Evolutionary conservation across 2,888 invertebrate species (phyloP), one percentile per base, ranked within the genome.

Genomic region (Metellina segmentata): DNA sequence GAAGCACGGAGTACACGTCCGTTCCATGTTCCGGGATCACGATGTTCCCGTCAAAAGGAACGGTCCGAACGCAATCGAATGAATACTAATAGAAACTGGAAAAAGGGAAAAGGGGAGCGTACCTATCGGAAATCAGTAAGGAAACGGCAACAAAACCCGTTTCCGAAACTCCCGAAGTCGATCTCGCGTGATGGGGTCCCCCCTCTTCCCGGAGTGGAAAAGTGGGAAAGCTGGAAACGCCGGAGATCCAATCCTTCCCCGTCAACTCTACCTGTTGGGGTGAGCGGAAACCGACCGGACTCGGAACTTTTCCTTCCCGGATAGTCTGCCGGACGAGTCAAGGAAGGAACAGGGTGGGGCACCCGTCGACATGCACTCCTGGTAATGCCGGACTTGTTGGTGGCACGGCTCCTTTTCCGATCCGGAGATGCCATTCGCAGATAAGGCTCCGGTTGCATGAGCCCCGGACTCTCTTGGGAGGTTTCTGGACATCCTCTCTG

Each of bases 311-410:
- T 85, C 85, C 90, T 83, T 90, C 90, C 86, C 91, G 90, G 86
- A 86, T 83, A 83, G 77, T 69, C 77, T 20, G 78, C 86, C 77
- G 89, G 89, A 83, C 83, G 71, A 20, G 20, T 16, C 51, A 49
- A 81, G 87, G 87, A 71, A 79, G 91, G 87, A 86, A 91, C 81
- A 78, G 83, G 90, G 90, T 86, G 91, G 91, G 87, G 90, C 85
- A 81, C 81, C 48, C 13, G 72, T 8, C 53, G 53, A 70, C 48
- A 61, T 72, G 52, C 61, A 52, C 77, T 48, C 83, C 52, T 69
- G 81, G 61, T 13, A 61, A 52, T n/a, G 51, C 52, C 51, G 34
- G 34, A 34, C 34, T 34, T 34, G 34, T 82, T 70, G 52, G 75
- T 69, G 75, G 52, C 69, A 77, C 78, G 78, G 79, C 79, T 82